Percentiles rank a stretch among this genome's conserved stretches.
Conservation (phyloP, 2,888 invertebrate species). For the Melanotus villosus region DNA sequence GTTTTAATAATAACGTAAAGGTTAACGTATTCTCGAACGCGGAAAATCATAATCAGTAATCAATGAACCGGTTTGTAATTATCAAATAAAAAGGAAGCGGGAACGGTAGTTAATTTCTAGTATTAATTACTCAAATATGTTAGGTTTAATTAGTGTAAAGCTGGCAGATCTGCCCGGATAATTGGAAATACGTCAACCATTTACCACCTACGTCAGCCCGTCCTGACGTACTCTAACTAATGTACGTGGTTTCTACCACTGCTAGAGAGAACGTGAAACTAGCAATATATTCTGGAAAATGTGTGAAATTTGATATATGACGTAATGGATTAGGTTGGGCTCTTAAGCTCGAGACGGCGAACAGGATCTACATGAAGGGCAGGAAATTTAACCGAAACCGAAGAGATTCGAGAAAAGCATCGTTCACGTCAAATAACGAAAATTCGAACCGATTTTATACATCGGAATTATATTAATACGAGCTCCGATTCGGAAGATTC, state of each 20-base stretch:
- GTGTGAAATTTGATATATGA: slow-evolving; percentile 47
- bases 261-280: slow-evolving; percentile 39
- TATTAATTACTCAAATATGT: slow-evolving; percentile 52
- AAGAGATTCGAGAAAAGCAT: slow-evolving; percentile 28
- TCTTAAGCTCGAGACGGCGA: slow-evolving; percentile 41
- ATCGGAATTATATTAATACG: too few species aligned
- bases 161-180: slow-evolving; percentile 46
- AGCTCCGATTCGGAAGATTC: too few species aligned
- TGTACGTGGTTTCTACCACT: slow-evolving; percentile 43
- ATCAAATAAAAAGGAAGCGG: slow-evolving; percentile 32
- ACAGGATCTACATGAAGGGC: slow-evolving; percentile 31
- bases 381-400: slow-evolving; percentile 37
- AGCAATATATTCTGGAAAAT: slow-evolving; percentile 45
- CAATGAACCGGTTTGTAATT: slow-evolving; percentile 32
- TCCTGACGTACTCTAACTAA: slow-evolving; percentile 44
- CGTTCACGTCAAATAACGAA: neutral
- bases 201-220: slow-evolving; percentile 48
- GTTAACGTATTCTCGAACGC: neutral
- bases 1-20: neutral
- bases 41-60: slow-evolving; percentile 22
- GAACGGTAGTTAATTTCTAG: slow-evolving; percentile 46
- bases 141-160: slow-evolving; percentile 51
- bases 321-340: slow-evolving; percentile 44
- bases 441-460: neutral
- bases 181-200: slow-evolving; percentile 50